Base-by-base conservation (phyloP, 2,888 invertebrate species). In the Siphlonurus alternatus region DNA sequence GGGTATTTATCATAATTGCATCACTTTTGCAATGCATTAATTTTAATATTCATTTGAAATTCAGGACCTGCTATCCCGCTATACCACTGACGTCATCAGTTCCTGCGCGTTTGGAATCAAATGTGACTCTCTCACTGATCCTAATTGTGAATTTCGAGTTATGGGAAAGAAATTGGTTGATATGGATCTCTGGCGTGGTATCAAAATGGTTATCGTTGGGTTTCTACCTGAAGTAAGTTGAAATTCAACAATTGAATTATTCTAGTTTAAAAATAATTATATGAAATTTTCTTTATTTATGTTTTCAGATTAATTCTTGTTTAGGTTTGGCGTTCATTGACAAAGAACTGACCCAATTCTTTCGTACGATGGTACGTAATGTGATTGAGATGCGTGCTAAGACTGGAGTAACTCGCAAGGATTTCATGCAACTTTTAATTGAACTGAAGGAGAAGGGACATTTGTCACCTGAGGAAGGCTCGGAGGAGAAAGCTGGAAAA, bases 101-200 rank as follows among this genome's bases (percentile, higher is more conserved):
- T 80, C 78, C 63, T 80, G 82, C 64, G 83, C 82, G 10, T 84
- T 83, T 70, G 83, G 83, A 23, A 75, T 83, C 18, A 79, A 82
- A 66, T 81, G 81, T 69, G 80, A 83, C 69, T 79, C 80, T 25
- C 79, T 83, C 69, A 75, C 77, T 60, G 76, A 81, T 71, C 76
- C 79, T 0, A 61, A 67, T 15, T 73, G 80, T 0, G 79, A 82
- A 68, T 83, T 83, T 71, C 76, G 76, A 68, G 66, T 73, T 54
- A 74, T 76, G 69, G 79, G 78, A 5, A 56, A 56, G 20, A 56
- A 56, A 56, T n/a, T 56, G 5, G 22, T 56, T 56, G 56, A 56
- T 18, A 20, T 56, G 5, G 56, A 56, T 56, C 20, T 56, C 20
- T n/a, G 7, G n/a, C 56, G 22, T n/a, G 56, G 15, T 7, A 20